A percentile compares a stretch with the other conserved stretches of the same genome.
phyloP scores from a whole-genome alignment of 2,888 invertebrate genomes.

The Maniola hyperantus region DNA sequence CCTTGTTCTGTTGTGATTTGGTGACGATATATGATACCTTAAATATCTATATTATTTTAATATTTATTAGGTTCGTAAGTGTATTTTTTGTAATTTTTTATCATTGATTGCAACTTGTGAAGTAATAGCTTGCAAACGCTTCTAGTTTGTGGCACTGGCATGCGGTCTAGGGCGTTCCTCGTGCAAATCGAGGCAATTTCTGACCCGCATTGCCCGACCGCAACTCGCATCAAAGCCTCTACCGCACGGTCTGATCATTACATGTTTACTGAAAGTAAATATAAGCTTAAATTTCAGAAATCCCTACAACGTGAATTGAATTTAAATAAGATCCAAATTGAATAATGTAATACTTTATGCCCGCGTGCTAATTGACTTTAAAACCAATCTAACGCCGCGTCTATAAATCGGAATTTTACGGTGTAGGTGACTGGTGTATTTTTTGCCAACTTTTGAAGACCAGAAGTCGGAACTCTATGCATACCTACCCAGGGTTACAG shows the following conservation, averaged over 20 bases:
- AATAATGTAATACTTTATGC: no score
- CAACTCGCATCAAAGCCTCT: constrained; percentile 78
- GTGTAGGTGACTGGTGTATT: background rate
- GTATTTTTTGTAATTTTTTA: background rate
- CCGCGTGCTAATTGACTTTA: background rate
- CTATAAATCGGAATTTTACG: background rate
- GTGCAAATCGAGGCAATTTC: constrained; percentile 74
- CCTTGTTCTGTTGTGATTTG: background rate
- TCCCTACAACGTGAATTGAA: constrained; percentile 11
- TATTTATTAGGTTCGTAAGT: background rate
- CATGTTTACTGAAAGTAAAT: constrained; percentile 56
- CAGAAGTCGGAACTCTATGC: no score
- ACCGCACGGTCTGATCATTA: constrained; percentile 58
- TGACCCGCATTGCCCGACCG: constrained; percentile 71
- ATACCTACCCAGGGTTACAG: no score
- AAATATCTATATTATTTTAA: background rate
- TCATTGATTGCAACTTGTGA: background rate
- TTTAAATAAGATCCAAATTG: constrained; percentile 29
- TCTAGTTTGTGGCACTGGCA: constrained; percentile 35
- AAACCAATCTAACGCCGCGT: background rate
- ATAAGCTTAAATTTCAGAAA: constrained; percentile 47
- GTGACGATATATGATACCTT: background rate
- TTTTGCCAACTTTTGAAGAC: background rate
- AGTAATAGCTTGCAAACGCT: constrained; percentile 11
- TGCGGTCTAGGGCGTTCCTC: constrained; percentile 58